Evolutionary conservation across 2,797 vertebrate genomes (phyloP).

Genomic region (Natrix natrix): DNA sequence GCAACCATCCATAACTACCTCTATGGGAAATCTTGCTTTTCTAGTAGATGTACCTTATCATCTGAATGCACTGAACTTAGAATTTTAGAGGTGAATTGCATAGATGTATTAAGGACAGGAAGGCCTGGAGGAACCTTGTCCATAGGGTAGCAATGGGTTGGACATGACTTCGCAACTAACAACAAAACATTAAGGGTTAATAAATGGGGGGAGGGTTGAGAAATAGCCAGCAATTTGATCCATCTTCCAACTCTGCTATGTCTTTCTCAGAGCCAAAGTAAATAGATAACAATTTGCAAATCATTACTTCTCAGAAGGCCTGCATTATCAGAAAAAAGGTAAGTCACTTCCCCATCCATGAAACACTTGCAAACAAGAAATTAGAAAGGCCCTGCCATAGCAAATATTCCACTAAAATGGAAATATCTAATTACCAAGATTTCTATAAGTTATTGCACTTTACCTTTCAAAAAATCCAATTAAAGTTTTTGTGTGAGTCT

Average conservation of each 20-base stretch:
- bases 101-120: not conserved
- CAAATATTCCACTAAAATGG: not conserved
- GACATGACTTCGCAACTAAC: too few species aligned
- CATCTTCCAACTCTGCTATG: not conserved
- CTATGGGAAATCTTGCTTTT: not conserved
- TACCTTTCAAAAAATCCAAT: not conserved
- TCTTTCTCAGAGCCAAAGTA: not conserved
- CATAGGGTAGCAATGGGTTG: too few species aligned
- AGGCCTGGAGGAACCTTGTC: too few species aligned
- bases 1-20: not conserved
- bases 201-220: not conserved
- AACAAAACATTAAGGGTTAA: not conserved
- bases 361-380: not conserved
- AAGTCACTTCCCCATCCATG: not conserved
- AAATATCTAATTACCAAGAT: not conserved
- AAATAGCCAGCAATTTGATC: not conserved
- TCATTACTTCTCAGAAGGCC: not conserved
- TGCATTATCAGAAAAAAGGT: not conserved
- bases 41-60: not conserved
- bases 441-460: not conserved
- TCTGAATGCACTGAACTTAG: not conserved
- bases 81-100: not conserved
- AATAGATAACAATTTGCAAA: not conserved
- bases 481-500: not conserved
- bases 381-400: not conserved